Evolutionary conservation across 92 coral and sea anemone species (phyloP), one percentile per base, ranked within the genome.

Genomic region (Porites cylindrica): DNA sequence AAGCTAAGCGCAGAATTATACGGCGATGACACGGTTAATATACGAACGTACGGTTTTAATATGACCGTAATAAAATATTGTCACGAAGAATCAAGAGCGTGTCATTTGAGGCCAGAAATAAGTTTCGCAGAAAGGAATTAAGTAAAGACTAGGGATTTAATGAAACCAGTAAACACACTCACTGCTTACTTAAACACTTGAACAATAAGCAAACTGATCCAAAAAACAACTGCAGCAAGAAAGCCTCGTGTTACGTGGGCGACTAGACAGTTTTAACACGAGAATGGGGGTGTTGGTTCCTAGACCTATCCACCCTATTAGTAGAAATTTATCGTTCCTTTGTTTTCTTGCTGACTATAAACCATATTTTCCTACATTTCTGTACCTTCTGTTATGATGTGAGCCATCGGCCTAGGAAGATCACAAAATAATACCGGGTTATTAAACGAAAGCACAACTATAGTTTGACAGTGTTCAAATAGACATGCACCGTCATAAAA

Each of bases 331-430:
- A 80, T 51, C 53, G 82, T 29, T 53, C 19, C 14, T 20, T 16
- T 59, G 51, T 13, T 29, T 13, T 75, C 51, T 63, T 43, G 7
- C 51, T 56, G 70, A 70, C 56, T 58, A 24, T 59, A 71, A 63
- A 56, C 20, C 24, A 16, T 18, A 71, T 70, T 26, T 19, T 17
- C 47, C 51, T 26, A 7, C 54, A 62, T 59, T 10, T 68, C 68
- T 62, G 70, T 95, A 95, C 98, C 98, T 95, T 95, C 96, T 88
- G 79, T 88, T 88, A 54, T 89, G 93, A 68, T 78, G 90, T 69
- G 96, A 85, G 61, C 94, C 94, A 86, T 86, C 96, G 73, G 73
- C 88, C 94, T 91, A 65, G 61, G 71, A 81, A 70, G 69, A 81
- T 70, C n/a, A 74, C 17, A 83, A 83, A 73, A 59, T 51, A 64